phyloP scores from a whole-genome alignment of 2,797 vertebrate species.

The Neoniphon sammara region DNA sequence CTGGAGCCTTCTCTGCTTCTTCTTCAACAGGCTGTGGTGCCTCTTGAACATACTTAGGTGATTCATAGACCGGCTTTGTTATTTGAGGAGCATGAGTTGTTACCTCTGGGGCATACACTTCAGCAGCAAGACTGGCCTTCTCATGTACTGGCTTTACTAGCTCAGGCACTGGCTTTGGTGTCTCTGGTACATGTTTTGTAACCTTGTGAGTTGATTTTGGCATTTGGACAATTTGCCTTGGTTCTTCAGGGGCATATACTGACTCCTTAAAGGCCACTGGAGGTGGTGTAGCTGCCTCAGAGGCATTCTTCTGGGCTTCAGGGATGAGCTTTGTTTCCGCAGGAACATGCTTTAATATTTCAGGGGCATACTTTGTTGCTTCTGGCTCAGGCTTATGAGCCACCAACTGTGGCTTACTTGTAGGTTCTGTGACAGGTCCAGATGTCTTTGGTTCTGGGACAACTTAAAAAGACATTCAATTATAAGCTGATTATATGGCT shows the following conservation, averaged over 20 bases:
- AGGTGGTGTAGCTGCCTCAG: background rate
- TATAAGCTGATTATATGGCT: slow-evolving; percentile 42
- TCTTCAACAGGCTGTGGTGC: too few species aligned
- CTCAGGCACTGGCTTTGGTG: background rate
- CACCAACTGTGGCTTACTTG: slow-evolving; percentile 39
- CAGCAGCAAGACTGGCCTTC: background rate
- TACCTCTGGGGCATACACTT: background rate
- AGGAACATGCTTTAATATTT: slow-evolving; percentile 58
- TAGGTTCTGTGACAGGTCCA: slow-evolving; percentile 14
- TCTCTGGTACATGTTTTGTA: background rate
- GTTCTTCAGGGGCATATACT: background rate
- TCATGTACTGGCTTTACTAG: background rate
- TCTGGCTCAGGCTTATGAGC: slow-evolving; percentile 62
- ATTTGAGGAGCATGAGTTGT: background rate
- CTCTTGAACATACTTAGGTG: background rate
- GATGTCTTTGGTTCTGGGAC: slow-evolving; percentile 58
- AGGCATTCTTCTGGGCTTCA: background rate
- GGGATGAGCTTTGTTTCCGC: slow-evolving; percentile 71
- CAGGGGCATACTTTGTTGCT: background rate
- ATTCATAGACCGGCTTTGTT: background rate
- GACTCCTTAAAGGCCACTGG: slow-evolving; percentile 1
- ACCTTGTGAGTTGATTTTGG: background rate
- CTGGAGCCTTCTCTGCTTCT: too few species aligned
- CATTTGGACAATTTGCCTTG: background rate
- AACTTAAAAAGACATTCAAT: slow-evolving; percentile 70